Conservation (phyloP, 1,140 invertebrate species). For the Lasioglossum baleicum region DNA sequence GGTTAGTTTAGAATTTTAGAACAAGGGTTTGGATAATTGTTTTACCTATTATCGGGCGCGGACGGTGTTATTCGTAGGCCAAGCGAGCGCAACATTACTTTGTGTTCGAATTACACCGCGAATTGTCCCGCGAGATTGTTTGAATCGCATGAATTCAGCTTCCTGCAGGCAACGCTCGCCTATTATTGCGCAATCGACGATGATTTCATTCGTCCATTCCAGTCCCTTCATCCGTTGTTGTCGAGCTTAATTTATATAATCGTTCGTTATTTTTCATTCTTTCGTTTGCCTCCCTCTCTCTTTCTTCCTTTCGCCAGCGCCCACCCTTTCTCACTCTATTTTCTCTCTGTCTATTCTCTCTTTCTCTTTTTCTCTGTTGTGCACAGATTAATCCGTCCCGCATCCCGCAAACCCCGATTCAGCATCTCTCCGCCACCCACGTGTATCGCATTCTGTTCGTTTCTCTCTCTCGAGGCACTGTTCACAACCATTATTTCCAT, state of each 20-base stretch:
- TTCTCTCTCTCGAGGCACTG: slow-evolving; percentile 8
- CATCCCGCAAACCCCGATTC: neutral
- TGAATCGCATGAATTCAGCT: slow-evolving; percentile 44
- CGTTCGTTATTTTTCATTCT: slow-evolving; percentile 54
- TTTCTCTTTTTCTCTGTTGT: neutral
- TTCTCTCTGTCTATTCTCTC: neutral
- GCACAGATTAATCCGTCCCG: slow-evolving; percentile 48
- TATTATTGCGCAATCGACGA: slow-evolving; percentile 44
- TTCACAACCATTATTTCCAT: slow-evolving; percentile 29
- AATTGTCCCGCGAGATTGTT: slow-evolving; percentile 42
- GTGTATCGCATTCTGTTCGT: slow-evolving; percentile 27
- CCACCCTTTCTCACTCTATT: neutral
- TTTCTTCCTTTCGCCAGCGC: no score
- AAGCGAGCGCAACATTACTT: slow-evolving; percentile 9
- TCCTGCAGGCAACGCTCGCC: slow-evolving; percentile 33
- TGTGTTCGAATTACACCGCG: slow-evolving; percentile 35
- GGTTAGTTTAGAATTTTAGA: no score
- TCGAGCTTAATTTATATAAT: slow-evolving; percentile 58
- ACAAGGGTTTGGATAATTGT: no score
- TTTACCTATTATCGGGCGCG: slow-evolving; percentile 1
- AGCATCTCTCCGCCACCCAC: slow-evolving; percentile 27
- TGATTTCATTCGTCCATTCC: slow-evolving; percentile 47
- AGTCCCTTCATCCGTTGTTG: slow-evolving; percentile 16
- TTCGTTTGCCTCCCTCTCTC: neutral
- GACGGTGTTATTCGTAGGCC: slow-evolving; percentile 1